Conservation (phyloP, 2,888 invertebrate genomes). For the Galeopsomyia nigrocyanea region DNA sequence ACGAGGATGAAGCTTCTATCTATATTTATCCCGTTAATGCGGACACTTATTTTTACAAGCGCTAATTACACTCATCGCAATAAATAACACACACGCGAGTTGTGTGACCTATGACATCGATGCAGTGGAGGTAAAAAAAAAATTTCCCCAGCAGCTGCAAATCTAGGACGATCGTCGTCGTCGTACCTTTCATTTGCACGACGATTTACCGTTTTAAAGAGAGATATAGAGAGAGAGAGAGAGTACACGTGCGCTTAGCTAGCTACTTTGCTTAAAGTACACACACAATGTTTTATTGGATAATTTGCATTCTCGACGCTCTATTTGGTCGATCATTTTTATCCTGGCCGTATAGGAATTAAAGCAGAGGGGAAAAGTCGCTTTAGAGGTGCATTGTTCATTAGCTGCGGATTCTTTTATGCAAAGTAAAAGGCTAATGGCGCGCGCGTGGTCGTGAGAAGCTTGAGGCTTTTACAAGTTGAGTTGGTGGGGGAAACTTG, state of each 20-base stretch:
- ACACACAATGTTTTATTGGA: conserved; percentile 29
- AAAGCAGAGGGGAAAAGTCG: background rate
- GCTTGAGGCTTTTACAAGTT: background rate
- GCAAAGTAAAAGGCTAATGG: conserved; percentile 15
- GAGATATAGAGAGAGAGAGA: background rate
- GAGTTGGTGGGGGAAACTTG: no score
- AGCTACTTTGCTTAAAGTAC: background rate
- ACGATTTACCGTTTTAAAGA: conserved; percentile 33
- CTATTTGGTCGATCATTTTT: conserved; percentile 12
- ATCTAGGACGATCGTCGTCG: conserved; percentile 25
- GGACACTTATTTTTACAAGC: no score
- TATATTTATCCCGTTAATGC: no score
- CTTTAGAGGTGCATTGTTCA: conserved; percentile 32
- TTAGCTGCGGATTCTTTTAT: conserved; percentile 22
- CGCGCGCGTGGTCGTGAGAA: background rate
- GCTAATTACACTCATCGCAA: no score
- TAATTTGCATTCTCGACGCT: conserved; percentile 34
- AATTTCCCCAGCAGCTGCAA: conserved; percentile 12
- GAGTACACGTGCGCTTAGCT: conserved; percentile 12
- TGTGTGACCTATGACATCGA: no score
- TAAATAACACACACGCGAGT: no score
- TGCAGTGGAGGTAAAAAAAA: conserved; percentile 3
- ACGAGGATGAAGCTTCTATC: no score
- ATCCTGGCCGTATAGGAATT: background rate
- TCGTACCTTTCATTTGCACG: conserved; percentile 12